These are phyloP conservation scores for Apis florea DNA, from an alignment of 1,140 invertebrate genomes.

Conservation along the genomic window DNA sequence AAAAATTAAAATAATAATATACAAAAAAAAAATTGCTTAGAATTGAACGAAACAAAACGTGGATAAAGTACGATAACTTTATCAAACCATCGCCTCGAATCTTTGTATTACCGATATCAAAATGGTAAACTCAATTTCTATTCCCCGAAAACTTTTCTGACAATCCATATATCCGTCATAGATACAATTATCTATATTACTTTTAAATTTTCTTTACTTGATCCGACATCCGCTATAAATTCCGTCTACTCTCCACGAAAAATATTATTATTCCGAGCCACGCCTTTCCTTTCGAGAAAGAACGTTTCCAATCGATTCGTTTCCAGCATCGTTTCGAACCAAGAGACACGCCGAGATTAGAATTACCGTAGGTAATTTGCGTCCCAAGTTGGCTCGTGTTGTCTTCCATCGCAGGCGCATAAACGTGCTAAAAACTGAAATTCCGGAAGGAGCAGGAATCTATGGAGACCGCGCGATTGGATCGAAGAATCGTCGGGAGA, in stretches of 20 bases:
- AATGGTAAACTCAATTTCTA: too few species aligned
- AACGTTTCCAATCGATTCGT: not conserved
- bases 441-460: conserved; percentile 53
- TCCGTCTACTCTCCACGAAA: not conserved
- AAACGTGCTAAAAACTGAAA: conserved; percentile 48
- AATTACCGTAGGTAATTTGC: conserved; percentile 22
- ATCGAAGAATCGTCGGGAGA: conserved; percentile 33
- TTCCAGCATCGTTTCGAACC: not conserved
- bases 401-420: conserved; percentile 29
- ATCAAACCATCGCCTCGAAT: too few species aligned
- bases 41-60: too few species aligned
- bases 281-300: not conserved
- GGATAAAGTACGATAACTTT: too few species aligned
- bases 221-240: too few species aligned
- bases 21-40: too few species aligned
- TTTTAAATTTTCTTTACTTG: not conserved
- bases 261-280: not conserved
- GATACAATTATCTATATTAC: not conserved
- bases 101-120: too few species aligned
- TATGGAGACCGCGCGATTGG: conserved; percentile 17
- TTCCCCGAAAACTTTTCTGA: too few species aligned
- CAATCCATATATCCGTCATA: too few species aligned
- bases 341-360: not conserved
- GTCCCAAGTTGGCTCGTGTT: not conserved
- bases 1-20: too few species aligned